A percentile compares a stretch with the other conserved stretches of the same genome.
Conservation (phyloP, 2,888 invertebrate genomes). For the Drosophila paucipuncta region DNA sequence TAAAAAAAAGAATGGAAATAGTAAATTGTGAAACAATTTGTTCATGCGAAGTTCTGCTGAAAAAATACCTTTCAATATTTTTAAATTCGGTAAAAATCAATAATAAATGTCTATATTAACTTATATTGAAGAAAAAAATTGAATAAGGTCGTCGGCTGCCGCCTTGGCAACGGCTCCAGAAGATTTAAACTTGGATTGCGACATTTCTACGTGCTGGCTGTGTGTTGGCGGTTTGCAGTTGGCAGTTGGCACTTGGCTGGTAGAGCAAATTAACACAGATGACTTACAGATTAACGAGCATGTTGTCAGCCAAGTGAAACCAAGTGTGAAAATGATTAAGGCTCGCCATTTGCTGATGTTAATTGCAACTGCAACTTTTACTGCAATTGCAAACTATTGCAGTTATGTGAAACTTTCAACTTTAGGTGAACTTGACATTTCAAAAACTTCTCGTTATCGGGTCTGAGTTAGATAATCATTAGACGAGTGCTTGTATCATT, state of each 20-base stretch:
- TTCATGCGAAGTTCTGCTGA: background rate
- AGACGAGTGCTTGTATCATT: background rate
- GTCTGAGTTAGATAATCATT: slow-evolving; percentile 6
- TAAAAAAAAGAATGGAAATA: background rate
- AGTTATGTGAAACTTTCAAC: slow-evolving; percentile 3
- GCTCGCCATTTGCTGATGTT: slow-evolving; percentile 24
- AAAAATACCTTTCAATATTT: background rate
- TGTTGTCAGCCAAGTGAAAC: slow-evolving; percentile 57
- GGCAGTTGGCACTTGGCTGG: slow-evolving; percentile 36
- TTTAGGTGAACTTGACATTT: background rate
- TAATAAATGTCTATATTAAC: background rate
- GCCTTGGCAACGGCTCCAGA: slow-evolving; percentile 31
- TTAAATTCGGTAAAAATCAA: background rate
- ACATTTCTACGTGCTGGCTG: background rate
- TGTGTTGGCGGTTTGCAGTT: slow-evolving; percentile 20
- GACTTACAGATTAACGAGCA: slow-evolving; percentile 58
- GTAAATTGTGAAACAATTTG: background rate
- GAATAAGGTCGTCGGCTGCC: background rate
- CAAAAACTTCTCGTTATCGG: background rate
- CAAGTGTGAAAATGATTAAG: slow-evolving; percentile 68
- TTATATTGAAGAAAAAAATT: background rate
- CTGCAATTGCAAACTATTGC: slow-evolving; percentile 12
- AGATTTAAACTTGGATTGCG: background rate
- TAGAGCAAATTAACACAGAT: slow-evolving; percentile 66
- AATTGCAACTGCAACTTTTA: slow-evolving; percentile 10